Percentiles rank a stretch among this genome's conserved stretches.
phyloP scores from a whole-genome alignment of 2,888 invertebrate genomes.

The Sussaba pulchella region DNA sequence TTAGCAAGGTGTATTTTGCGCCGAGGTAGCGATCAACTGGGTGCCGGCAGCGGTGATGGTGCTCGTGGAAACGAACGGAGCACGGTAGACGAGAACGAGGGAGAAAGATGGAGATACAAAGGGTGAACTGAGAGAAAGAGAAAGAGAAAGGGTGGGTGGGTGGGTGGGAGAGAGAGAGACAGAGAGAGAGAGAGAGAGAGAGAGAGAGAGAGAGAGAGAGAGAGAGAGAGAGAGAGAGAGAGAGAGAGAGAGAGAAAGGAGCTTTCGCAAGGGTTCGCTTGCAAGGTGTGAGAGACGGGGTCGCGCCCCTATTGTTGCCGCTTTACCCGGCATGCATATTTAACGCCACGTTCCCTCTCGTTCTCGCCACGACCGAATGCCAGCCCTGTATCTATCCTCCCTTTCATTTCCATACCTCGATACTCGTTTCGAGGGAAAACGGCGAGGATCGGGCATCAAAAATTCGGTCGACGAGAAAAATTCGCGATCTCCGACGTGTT shows the following conservation, averaged over 20 bases:
- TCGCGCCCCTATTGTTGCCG: conserved; percentile 77
- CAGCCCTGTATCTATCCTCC: conserved; percentile 44
- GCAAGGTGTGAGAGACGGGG: conserved; percentile 41
- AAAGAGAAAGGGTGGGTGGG: background rate
- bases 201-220: conserved; percentile 1
- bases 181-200: background rate
- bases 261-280: conserved; percentile 31
- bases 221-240: conserved; percentile 12
- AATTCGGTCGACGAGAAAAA: conserved; percentile 10
- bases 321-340: conserved; percentile 80
- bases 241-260: background rate
- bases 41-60: conserved; percentile 65
- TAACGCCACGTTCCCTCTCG: conserved; percentile 73
- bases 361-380: conserved; percentile 26
- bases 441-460: conserved; percentile 22
- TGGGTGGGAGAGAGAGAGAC: background rate
- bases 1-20: conserved; percentile 80
- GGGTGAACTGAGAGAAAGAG: conserved; percentile 8
- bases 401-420: conserved; percentile 68
- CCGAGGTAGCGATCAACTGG: conserved; percentile 77
- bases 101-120: background rate
- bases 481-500: background rate
- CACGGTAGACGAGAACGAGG: conserved; percentile 17
- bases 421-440: conserved; percentile 49
- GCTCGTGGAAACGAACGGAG: conserved; percentile 47